Evolutionary conservation across 2,888 invertebrate species (phyloP), one percentile per base, ranked within the genome.

Genomic region (Pandemis heparana): DNA sequence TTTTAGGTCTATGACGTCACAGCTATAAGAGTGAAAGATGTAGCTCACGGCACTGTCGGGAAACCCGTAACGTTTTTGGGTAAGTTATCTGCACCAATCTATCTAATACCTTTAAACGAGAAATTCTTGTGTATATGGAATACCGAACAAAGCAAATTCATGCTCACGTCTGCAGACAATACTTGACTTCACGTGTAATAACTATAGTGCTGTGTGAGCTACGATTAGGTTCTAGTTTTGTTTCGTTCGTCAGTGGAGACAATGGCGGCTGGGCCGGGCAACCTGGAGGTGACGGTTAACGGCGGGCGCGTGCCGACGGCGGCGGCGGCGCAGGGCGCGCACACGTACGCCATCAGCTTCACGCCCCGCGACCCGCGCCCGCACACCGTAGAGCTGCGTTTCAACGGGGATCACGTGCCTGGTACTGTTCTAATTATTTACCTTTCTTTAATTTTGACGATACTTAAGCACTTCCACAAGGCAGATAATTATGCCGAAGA

Each of bases 221-320:
- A 32, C 23, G 23, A 12, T 12, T 43, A 48, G n/a, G n/a, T 48
- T 43, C 5, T 53, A 53, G 16, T 2, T 51, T 12, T 16, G 16
- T 1, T 23, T 14, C n/a, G 16, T 9, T 41, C 67, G 1, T 9
- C 84, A 98, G 98, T 99, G 87, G 99, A 99, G 92, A 99, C 99
- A 14, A 98, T 98, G 86, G 98, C 99, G 89, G 99, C 99, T 5
- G 99, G 99, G 18, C 99, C 99, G 0, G 99, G 99, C 32, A 99
- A 99, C 91, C 95, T 99, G 60, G 99, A 99, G 91, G 99, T 99
- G 75, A 99, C 99, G 0, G 99, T 99, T 41, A 99, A 99, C 86
- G 99, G 99, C 8, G 99, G 99, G 0, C 96, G 98, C 76, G 99
- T 99, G 46, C 99, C 99, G 0, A 99, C 99, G 0, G 98, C 98